Percentiles rank a stretch among this genome's conserved stretches.
Evolutionary conservation across 2,797 vertebrate genomes (phyloP).

Genomic region (Phyllotis vaccarum): DNA sequence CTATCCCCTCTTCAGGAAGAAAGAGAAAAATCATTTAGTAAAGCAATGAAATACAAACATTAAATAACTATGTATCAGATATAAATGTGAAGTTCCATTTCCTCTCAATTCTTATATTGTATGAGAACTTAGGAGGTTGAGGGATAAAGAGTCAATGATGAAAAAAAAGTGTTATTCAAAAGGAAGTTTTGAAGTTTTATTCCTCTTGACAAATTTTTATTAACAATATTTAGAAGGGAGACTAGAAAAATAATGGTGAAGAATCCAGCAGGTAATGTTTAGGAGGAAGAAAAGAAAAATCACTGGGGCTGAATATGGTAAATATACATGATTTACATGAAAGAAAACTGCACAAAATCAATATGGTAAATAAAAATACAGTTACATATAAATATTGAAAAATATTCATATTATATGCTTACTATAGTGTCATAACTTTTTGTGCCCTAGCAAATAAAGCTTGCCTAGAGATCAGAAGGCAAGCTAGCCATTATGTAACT

Average conservation of each 20-base stretch:
- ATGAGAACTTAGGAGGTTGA: not conserved
- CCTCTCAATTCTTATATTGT: too few species aligned
- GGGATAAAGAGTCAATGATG: not conserved
- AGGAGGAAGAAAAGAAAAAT: not conserved
- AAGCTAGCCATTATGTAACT: too few species aligned
- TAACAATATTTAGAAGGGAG: not conserved
- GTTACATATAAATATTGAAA: not conserved
- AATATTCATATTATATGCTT: not conserved
- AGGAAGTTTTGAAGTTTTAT: not conserved
- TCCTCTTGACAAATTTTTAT: not conserved
- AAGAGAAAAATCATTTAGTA: not conserved
- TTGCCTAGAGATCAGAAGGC: too few species aligned
- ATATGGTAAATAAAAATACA: not conserved
- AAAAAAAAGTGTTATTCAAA: too few species aligned
- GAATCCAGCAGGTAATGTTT: not conserved
- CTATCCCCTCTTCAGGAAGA: not conserved
- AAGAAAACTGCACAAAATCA: not conserved
- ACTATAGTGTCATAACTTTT: too few species aligned
- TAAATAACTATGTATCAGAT: not conserved
- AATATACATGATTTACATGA: not conserved
- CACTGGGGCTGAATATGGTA: not conserved
- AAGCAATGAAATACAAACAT: constrained; percentile 39
- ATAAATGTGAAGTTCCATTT: not conserved
- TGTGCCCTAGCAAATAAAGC: too few species aligned
- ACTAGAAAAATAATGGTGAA: not conserved